Percentiles rank a stretch among this genome's conserved stretches.
Evolutionary conservation across 2,797 vertebrate genomes (phyloP).

Genomic region (Enteromius afrohamiltoni): DNA sequence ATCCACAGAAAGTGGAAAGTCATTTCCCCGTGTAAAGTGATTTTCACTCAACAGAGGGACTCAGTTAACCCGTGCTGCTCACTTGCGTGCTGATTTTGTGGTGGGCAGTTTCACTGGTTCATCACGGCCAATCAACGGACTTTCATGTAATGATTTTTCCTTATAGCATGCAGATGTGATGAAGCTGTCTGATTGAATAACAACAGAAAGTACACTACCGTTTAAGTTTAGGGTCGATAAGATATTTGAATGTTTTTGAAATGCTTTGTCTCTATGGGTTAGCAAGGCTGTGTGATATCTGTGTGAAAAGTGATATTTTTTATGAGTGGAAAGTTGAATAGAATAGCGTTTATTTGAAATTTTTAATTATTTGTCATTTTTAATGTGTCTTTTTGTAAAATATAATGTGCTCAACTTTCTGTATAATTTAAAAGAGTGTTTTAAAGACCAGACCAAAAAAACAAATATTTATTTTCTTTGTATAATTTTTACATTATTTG

Average conservation of each 20-base stretch:
- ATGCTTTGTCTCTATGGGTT: background rate
- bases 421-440: no score
- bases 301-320: no score
- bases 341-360: background rate
- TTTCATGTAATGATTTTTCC: slow-evolving; percentile 14
- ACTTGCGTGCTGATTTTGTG: slow-evolving; percentile 3
- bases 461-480: no score
- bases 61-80: background rate
- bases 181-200: background rate
- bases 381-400: background rate
- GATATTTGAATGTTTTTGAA: background rate
- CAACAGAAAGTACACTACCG: background rate
- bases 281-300: background rate
- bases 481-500: no score
- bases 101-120: background rate
- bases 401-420: no score
- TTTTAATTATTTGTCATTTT: no score
- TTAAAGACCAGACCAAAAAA: no score
- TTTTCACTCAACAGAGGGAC: background rate
- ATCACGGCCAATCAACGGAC: background rate
- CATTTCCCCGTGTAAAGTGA: slow-evolving; percentile 11
- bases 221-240: background rate
- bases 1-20: slow-evolving; percentile 34
- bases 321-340: background rate
- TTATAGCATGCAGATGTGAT: slow-evolving; percentile 7